Percentiles rank a stretch among this genome's conserved stretches.
Evolutionary conservation across 2,797 vertebrate species (phyloP).

Genomic region (Gila robusta): DNA sequence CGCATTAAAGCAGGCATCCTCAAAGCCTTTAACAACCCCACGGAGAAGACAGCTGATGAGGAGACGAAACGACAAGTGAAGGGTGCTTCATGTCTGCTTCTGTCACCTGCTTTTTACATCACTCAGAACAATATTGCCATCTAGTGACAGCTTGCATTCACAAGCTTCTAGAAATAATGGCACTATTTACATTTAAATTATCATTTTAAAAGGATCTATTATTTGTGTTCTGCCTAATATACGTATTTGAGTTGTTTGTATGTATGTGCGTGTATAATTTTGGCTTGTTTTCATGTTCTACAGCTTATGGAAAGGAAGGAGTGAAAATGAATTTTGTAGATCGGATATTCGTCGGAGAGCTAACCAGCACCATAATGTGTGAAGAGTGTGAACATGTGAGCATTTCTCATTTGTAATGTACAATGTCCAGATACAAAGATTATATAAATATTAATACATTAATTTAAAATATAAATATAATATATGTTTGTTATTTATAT

Average conservation of each 20-base stretch:
- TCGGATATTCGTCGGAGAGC: constrained; percentile 97
- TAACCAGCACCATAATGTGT: constrained; percentile 99
- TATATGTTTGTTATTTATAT: too few species aligned
- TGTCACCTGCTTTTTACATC: background rate
- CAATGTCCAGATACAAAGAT: background rate
- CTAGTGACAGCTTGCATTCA: constrained; percentile 69
- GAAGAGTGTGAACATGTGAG: constrained; percentile 98
- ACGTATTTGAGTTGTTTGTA: background rate
- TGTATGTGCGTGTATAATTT: constrained; percentile 4
- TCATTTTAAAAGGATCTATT: background rate
- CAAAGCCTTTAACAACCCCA: constrained; percentile 97
- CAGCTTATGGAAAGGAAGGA: constrained; percentile 97
- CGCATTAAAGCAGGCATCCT: constrained; percentile 96
- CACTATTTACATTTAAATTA: background rate
- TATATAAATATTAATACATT: background rate
- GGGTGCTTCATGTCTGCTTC: constrained; percentile 78
- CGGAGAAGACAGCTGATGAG: constrained; percentile 95
- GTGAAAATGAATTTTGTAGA: constrained; percentile 99
- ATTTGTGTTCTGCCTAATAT: background rate
- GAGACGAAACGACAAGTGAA: constrained; percentile 96
- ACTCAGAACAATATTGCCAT: constrained; percentile 75
- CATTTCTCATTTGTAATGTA: constrained; percentile 62
- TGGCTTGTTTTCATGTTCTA: constrained; percentile 63
- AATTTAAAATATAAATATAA: too few species aligned
- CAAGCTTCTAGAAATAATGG: background rate